Base-by-base conservation (phyloP, 2,797 vertebrate genomes). In the Channa striata region DNA sequence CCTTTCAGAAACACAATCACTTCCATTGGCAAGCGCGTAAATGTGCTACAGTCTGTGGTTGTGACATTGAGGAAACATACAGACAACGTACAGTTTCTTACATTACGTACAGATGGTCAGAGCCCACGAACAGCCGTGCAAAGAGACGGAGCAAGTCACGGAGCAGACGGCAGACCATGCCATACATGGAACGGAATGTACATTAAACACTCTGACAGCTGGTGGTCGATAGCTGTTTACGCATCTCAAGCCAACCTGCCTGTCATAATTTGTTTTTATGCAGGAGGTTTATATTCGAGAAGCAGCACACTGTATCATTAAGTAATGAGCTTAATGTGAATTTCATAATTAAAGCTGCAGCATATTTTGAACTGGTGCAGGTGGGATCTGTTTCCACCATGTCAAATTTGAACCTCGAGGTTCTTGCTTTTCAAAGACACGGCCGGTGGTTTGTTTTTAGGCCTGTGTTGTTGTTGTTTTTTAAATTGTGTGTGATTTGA, bases 11-110 rank as follows among this genome's bases (percentile, higher is more conserved):
- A 54, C 54, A 37, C 53, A 44, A 6, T 20, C 33, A 0, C 13
- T 66, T 59, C 40, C 21, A 42, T 20, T 74, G 83, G 68, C 74
- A 85, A 61, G 60, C 40, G 67, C 19, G 49, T 7, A 81, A 81
- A 73, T 56, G 52, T 59, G 78, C 62, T 36, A 57, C 78, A 70
- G 72, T 68, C 63, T 73, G 78, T 43, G 73, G 34, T 46, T 19
- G 48, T 64, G 66, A 77, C 82, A 69, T 52, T 19, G 34, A 34
- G 12, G 64, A 59, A 70, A 68, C 78, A 73, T 75, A 80, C 2
- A 72, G 81, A 9, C 12, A 21, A 13, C 16, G 59, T 52, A 51
- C 47, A 51, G 54, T 65, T 50, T 68, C 36, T 74, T 52, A 30
- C 61, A 25, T 65, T 21, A 34, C 19, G 4, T 59, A 8, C 74